Percentiles rank a stretch among this genome's conserved stretches.
Evolutionary conservation across 2,113 vertebrate genomes (phyloP).

Genomic region (Nerophis lumbriciformis): DNA sequence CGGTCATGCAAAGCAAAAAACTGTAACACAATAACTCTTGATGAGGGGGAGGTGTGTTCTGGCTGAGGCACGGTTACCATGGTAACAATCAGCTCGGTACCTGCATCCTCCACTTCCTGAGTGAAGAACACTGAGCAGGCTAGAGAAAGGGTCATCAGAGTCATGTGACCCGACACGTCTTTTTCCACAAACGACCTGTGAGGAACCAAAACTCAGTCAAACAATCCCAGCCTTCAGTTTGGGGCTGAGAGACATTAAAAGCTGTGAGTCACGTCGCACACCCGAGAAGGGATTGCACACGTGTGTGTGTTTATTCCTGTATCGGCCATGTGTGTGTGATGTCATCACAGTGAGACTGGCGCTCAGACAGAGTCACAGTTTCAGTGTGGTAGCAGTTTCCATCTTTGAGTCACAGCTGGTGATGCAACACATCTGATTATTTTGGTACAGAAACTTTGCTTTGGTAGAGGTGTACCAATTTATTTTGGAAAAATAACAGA

Average conservation of each 20-base stretch:
- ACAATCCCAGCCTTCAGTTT: background rate
- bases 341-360: conserved; percentile 19
- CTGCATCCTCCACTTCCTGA: background rate
- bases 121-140: background rate
- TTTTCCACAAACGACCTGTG: too few species aligned
- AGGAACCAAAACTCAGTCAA: too few species aligned
- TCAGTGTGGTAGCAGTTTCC: conserved; percentile 26
- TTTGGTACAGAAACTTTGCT: too few species aligned
- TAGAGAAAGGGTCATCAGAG: too few species aligned
- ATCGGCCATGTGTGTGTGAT: conserved; percentile 11
- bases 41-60: background rate
- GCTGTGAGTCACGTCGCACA: background rate
- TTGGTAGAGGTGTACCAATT: too few species aligned
- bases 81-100: background rate
- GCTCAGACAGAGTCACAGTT: conserved; percentile 47
- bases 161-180: too few species aligned
- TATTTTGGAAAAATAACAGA: too few species aligned
- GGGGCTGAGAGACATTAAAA: background rate
- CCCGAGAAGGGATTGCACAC: background rate
- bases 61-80: background rate
- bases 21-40: background rate
- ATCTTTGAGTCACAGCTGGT: background rate
- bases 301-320: background rate
- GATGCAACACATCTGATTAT: too few species aligned
- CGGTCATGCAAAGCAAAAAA: too few species aligned